Percentiles rank a stretch among this genome's conserved stretches.
Evolutionary conservation across 2,113 vertebrate species (phyloP).

Genomic region (Mola mola): DNA sequence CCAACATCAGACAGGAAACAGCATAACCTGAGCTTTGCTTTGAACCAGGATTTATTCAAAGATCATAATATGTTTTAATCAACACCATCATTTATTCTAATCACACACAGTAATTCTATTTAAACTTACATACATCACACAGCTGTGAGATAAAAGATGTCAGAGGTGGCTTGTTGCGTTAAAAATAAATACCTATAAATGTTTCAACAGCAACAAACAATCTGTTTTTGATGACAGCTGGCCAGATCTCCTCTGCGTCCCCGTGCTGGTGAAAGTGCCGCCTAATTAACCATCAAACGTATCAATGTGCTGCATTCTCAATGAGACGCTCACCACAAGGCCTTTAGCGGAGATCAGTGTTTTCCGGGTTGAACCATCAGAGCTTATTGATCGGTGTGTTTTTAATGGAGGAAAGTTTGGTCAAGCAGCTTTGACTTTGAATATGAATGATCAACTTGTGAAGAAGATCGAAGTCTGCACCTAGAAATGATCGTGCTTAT

Average conservation of each 20-base stretch:
- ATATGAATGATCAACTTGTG: too few species aligned
- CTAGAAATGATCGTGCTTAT: too few species aligned
- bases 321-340: slow-evolving; percentile 6
- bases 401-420: slow-evolving; percentile 7
- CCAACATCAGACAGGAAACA: too few species aligned
- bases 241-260: slow-evolving; percentile 1
- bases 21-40: too few species aligned
- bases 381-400: slow-evolving; percentile 28
- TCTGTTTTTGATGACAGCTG: slow-evolving; percentile 3
- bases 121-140: too few species aligned
- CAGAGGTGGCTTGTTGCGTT: neutral
- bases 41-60: too few species aligned
- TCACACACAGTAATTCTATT: too few species aligned
- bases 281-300: slow-evolving; percentile 33
- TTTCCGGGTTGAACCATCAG: slow-evolving; percentile 23
- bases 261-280: neutral
- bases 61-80: too few species aligned
- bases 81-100: too few species aligned
- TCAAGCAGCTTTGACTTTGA: too few species aligned
- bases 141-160: too few species aligned
- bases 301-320: slow-evolving; percentile 26
- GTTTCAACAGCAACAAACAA: neutral
- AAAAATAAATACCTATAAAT: neutral
- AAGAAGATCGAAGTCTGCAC: too few species aligned
- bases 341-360: slow-evolving; percentile 4